Evolutionary conservation across 2,113 vertebrate species (phyloP), one percentile per base, ranked within the genome.

Genomic region (Colius striatus): DNA sequence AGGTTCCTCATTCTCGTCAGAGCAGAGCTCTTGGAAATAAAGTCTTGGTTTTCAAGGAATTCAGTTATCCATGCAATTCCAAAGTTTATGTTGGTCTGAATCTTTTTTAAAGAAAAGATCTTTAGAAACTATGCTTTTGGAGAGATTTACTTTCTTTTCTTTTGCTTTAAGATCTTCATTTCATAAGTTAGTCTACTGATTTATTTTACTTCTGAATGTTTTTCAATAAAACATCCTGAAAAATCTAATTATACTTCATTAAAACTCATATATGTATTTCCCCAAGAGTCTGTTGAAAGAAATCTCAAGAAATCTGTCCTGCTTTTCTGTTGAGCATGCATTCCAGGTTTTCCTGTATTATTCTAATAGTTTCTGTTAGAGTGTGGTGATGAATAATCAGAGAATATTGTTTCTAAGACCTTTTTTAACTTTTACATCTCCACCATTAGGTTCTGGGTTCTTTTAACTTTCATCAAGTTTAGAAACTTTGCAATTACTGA

Each of bases 141-240:
- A 74, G 13, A 92, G 8, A 58, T 1, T 22, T 7, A 3, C 66
- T 89, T 91, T 63, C n/a, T 68, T 83, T 34, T 54, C 30, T 38
- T 86, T 81, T 84, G 9, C 50, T 86, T 94, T 54, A 62, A 22
- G 51, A 76, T 9, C 43, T 78, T 77, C 55, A 91, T 94, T 94
- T 94, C 58, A 71, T 78, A 78, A 65, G 11, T 38, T 6, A 63
- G 27, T 22, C 74, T 78, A 34, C 32, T 84, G 68, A 89, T 84
- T 74, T 70, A 84, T 89, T 87, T 93, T 93, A 78, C 34, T 84
- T 87, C 23, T 75, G 36, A 91, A 90, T 78, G 10, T 34, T 47
- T 92, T 94, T 84, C 57, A 94, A 9, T 50, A 71, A 87, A 89
- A 91, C 32, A 84, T 19, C 83, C 58, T 32, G 34, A 12, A 94